Evolutionary conservation across 2,797 vertebrate genomes (phyloP).

Genomic region (Gallirallus australis): DNA sequence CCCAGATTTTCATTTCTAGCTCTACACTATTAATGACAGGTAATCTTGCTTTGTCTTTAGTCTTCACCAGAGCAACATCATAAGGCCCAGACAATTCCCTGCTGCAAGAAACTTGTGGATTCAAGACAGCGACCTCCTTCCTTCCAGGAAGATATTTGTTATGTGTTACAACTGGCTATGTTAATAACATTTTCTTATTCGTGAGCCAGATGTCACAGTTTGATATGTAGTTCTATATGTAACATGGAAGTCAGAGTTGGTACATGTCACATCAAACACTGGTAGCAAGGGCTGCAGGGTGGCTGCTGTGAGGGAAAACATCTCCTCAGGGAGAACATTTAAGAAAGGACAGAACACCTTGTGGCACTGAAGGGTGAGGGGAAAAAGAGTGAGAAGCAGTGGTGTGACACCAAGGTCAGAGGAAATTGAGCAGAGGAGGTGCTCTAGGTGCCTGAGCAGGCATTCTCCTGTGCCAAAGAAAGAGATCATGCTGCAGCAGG

Average conservation of each 20-base stretch:
- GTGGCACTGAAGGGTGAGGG: background rate
- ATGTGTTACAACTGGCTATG: no score
- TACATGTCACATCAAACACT: rapidly evolving
- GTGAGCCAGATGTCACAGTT: background rate
- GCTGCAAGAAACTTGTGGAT: no score
- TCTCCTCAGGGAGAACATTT: background rate
- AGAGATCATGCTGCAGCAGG: rapidly evolving
- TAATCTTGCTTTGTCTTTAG: background rate
- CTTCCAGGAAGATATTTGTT: background rate
- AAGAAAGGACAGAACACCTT: background rate
- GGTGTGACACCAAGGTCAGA: rapidly evolving
- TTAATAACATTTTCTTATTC: background rate
- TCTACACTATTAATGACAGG: background rate
- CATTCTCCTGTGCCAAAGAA: rapidly evolving
- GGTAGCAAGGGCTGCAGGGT: rapidly evolving
- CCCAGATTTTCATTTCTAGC: background rate
- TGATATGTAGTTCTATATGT: rapidly evolving
- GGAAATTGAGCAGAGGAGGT: background rate
- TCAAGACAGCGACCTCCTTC: background rate
- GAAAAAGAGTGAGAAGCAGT: background rate
- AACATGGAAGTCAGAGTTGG: rapidly evolving
- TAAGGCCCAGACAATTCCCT: background rate
- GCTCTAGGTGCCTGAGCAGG: rapidly evolving
- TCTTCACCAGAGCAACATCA: background rate
- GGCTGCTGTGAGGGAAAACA: background rate